Evolutionary conservation across 2,888 invertebrate genomes (phyloP).

Genomic region (Drosophila mercatorum): DNA sequence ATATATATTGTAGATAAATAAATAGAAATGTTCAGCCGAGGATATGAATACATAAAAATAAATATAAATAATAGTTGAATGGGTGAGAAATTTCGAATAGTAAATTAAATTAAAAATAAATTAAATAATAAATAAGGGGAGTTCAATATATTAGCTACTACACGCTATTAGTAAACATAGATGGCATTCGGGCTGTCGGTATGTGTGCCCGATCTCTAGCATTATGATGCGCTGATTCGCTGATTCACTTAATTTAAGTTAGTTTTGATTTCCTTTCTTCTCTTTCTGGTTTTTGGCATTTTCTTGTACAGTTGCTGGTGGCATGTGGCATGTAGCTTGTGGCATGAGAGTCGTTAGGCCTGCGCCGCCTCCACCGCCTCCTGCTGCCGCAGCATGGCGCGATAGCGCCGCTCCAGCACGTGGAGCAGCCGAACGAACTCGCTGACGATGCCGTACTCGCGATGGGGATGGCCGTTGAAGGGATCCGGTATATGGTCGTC

Average conservation of each 20-base stretch:
- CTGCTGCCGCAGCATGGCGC: not conserved
- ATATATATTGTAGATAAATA: not conserved
- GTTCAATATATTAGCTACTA: constrained; percentile 20
- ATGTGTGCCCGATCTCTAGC: not conserved
- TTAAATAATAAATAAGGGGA: constrained; percentile 14
- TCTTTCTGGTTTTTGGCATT: constrained; percentile 42
- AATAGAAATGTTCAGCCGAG: constrained; percentile 6
- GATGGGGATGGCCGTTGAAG: not conserved
- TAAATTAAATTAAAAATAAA: constrained; percentile 5
- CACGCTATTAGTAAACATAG: constrained; percentile 25
- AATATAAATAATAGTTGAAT: not conserved
- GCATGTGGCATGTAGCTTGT: not conserved
- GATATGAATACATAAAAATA: not conserved
- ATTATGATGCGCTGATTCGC: not conserved
- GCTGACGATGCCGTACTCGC: constrained; percentile 15
- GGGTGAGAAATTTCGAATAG: not conserved
- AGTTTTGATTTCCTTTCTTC: constrained; percentile 14
- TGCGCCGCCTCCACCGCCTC: not conserved
- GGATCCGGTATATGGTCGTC: not conserved
- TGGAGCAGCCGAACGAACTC: constrained; percentile 46
- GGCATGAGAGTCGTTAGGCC: not conserved
- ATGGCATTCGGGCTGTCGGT: not conserved
- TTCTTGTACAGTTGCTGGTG: constrained; percentile 31
- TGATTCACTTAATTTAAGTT: not conserved
- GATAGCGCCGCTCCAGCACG: constrained; percentile 38